Conservation (phyloP, 2,888 invertebrate species). For the Ornithoptera alexandrae region DNA sequence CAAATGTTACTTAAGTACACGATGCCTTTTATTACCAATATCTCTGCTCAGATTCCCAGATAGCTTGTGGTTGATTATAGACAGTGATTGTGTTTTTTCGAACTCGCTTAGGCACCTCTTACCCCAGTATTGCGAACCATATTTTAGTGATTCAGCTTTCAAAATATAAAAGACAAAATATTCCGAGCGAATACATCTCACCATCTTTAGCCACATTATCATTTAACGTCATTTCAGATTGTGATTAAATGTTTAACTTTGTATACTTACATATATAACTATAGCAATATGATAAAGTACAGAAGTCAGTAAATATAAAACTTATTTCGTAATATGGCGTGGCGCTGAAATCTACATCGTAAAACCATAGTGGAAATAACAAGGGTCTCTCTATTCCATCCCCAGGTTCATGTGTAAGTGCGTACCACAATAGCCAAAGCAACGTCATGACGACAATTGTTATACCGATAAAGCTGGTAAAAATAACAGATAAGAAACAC, state of each 20-base stretch:
- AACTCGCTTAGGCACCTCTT: too few species aligned
- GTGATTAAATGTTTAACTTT: not conserved
- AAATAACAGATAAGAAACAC: slow-evolving; percentile 40
- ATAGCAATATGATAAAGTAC: slow-evolving; percentile 40
- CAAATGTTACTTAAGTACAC: too few species aligned
- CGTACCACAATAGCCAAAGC: slow-evolving; percentile 39
- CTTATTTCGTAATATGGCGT: slow-evolving; percentile 53
- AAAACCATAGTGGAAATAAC: slow-evolving; percentile 54
- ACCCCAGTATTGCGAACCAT: not conserved
- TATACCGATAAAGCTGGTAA: slow-evolving; percentile 34
- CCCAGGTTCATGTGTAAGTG: slow-evolving; percentile 38
- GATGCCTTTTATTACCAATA: too few species aligned
- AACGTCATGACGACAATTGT: slow-evolving; percentile 41
- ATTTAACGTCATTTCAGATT: too few species aligned
- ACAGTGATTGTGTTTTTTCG: too few species aligned
- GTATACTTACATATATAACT: slow-evolving; percentile 54
- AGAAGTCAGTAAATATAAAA: slow-evolving; percentile 44
- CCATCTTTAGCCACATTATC: too few species aligned
- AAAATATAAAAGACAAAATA: not conserved
- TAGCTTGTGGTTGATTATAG: too few species aligned
- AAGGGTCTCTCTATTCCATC: slow-evolving; percentile 44
- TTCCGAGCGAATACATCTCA: too few species aligned
- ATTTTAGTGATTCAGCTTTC: not conserved
- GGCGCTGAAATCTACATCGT: slow-evolving; percentile 43
- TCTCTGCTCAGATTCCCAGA: too few species aligned